Evolutionary conservation across 2,888 invertebrate species (phyloP).

Genomic region (Orthosia cruda): DNA sequence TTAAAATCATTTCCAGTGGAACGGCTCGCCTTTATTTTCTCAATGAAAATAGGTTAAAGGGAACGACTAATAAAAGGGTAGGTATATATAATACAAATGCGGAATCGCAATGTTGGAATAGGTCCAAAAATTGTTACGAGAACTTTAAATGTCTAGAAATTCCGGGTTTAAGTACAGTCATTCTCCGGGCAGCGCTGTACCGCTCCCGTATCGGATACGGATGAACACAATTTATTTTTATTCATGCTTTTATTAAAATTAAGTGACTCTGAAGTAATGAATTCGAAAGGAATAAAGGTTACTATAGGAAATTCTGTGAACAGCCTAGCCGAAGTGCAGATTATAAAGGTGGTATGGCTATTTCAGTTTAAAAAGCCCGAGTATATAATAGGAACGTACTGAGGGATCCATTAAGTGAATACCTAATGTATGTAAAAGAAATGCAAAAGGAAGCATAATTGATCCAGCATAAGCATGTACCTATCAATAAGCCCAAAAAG

Average conservation of each 20-base stretch:
- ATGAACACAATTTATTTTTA: constrained; percentile 57
- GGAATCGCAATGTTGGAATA: constrained; percentile 61
- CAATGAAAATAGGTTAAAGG: constrained; percentile 53
- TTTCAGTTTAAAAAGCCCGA: background rate
- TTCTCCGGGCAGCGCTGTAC: constrained; percentile 33
- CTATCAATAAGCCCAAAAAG: background rate
- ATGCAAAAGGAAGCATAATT: background rate
- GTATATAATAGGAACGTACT: background rate
- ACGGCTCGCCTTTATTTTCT: constrained; percentile 57
- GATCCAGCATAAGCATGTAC: background rate
- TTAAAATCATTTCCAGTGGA: constrained; percentile 66
- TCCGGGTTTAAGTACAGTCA: constrained; percentile 60
- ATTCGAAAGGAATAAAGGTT: constrained; percentile 5
- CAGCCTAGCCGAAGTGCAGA: background rate
- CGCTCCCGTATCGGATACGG: constrained; percentile 32
- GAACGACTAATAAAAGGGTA: constrained; percentile 50
- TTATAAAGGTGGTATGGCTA: background rate
- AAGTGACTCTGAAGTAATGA: constrained; percentile 16
- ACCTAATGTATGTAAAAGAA: background rate
- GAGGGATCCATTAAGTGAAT: background rate
- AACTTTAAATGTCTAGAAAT: constrained; percentile 59
- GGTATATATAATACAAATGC: constrained; percentile 47
- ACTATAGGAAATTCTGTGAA: background rate
- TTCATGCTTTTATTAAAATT: constrained; percentile 45
- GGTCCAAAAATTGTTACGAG: constrained; percentile 61